phyloP scores from a whole-genome alignment of 1,140 invertebrate genomes.

The Drosophila albomicans region DNA sequence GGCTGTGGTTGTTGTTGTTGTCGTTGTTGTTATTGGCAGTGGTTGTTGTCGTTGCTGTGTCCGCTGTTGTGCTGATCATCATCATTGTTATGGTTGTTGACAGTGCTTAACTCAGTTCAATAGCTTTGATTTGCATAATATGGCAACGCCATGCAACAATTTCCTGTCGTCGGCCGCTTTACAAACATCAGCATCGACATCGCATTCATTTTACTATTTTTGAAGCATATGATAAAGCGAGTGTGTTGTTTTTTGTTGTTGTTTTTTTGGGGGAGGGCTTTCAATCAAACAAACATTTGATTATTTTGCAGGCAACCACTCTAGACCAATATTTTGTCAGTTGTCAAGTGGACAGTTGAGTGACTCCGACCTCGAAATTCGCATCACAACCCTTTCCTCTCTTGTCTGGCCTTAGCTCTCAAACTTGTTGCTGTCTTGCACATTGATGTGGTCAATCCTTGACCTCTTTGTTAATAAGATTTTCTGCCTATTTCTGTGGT shows the following conservation, averaged over 20 bases:
- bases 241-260: slow-evolving; percentile 9
- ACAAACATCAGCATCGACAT: background rate
- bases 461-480: slow-evolving; percentile 53
- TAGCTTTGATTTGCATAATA: slow-evolving; percentile 76
- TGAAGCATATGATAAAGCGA: slow-evolving; percentile 56
- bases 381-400: no score
- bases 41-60: no score
- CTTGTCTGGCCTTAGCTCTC: background rate
- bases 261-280: slow-evolving; percentile 13
- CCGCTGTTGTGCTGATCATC: no score
- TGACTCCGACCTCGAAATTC: background rate
- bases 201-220: slow-evolving; percentile 51
- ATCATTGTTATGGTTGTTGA: slow-evolving; percentile 41
- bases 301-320: slow-evolving; percentile 57
- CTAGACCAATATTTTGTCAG: slow-evolving; percentile 56
- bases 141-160: slow-evolving; percentile 72
- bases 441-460: slow-evolving; percentile 43
- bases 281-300: slow-evolving; percentile 69
- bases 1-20: slow-evolving; percentile 15
- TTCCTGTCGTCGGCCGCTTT: slow-evolving; percentile 52
- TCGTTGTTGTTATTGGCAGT: no score
- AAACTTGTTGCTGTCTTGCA: background rate
- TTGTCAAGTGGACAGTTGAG: slow-evolving; percentile 13
- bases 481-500: slow-evolving; percentile 22
- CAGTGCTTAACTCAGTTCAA: slow-evolving; percentile 48